phyloP scores from a whole-genome alignment of 2,888 invertebrate species.

The Eupithecia subfuscata region DNA sequence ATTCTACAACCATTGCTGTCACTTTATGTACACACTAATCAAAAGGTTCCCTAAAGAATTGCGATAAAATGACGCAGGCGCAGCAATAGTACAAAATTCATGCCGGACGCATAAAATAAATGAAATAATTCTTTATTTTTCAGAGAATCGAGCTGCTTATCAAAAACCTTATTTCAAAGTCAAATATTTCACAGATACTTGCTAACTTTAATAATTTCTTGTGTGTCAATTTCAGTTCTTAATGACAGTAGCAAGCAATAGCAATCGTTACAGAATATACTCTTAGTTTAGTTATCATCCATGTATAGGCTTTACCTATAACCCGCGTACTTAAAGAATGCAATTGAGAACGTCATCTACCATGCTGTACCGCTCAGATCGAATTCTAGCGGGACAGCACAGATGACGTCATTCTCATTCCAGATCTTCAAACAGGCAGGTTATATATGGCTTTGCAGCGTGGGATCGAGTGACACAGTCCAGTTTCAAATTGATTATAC shows the following conservation, averaged over 20 bases:
- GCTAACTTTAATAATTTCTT: background rate
- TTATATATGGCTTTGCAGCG: background rate
- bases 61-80: background rate
- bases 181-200: background rate
- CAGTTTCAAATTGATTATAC: background rate
- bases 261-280: background rate
- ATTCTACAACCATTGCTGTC: background rate
- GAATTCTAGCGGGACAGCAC: too few relatives aligned
- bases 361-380: background rate
- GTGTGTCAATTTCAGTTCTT: background rate
- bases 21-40: background rate
- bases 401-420: too few relatives aligned
- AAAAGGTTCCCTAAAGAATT: background rate
- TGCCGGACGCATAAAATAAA: background rate
- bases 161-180: background rate
- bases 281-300: background rate
- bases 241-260: background rate
- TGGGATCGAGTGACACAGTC: constrained; percentile 10
- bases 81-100: background rate
- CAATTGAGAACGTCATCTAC: background rate
- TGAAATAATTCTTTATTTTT: background rate
- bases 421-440: background rate
- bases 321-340: background rate
- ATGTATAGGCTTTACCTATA: background rate
- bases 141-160: background rate